Percentiles rank a stretch among this genome's conserved stretches.
Conservation (phyloP, 2,888 invertebrate genomes). For the Alcis repandata region DNA sequence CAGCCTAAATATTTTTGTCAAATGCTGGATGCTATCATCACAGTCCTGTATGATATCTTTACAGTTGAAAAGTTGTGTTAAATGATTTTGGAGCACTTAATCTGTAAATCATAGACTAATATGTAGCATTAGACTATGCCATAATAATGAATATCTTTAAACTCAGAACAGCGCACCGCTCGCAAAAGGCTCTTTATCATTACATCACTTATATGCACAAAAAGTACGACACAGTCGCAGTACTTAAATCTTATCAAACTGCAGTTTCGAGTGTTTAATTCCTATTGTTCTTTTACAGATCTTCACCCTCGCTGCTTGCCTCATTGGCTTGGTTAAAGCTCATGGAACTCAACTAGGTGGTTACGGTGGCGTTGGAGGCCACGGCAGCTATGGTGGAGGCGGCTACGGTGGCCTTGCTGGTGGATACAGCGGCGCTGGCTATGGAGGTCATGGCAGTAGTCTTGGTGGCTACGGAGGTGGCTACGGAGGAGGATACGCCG, state of each 20-base stretch:
- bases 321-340: conserved; percentile 63
- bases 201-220: no score
- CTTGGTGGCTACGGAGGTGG: conserved; percentile 32
- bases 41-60: no score
- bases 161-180: no score
- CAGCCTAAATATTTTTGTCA: not conserved
- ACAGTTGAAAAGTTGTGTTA: no score
- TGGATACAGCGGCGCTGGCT: not conserved
- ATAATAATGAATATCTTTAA: no score
- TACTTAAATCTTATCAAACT: no score
- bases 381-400: conserved; percentile 38
- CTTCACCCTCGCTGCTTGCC: conserved; percentile 58
- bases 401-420: conserved; percentile 34
- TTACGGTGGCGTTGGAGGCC: conserved; percentile 26
- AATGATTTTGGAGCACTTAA: no score
- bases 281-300: conserved; percentile 50
- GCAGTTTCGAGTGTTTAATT: not conserved
- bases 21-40: no score
- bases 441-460: conserved; percentile 25
- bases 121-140: no score
- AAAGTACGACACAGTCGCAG: no score
- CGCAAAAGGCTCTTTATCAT: no score
- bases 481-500: conserved; percentile 37
- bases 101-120: no score
- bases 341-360: conserved; percentile 38